Evolutionary conservation across 1,140 invertebrate genomes (phyloP).

Genomic region (Apis laboriosa): DNA sequence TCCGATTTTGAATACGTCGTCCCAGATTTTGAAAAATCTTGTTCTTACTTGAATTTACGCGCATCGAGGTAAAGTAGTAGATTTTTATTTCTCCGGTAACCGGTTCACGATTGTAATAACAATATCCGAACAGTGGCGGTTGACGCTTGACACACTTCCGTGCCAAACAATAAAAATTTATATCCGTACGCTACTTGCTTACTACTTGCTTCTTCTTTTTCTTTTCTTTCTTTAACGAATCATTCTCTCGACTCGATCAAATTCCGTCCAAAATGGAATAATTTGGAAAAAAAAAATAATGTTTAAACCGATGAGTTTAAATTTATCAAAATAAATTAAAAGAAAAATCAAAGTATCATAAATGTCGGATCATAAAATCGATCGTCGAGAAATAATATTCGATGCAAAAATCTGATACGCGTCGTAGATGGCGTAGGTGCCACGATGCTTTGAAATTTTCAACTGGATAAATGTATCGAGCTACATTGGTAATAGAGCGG

Average conservation of each 20-base stretch:
- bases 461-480: not conserved
- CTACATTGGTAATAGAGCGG: not conserved
- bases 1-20: too few relatives aligned
- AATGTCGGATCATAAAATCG: not conserved
- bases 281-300: too few relatives aligned
- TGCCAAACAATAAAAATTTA: not conserved
- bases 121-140: not conserved
- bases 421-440: not conserved
- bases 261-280: not conserved
- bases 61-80: not conserved
- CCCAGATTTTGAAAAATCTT: not conserved
- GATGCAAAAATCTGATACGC: not conserved
- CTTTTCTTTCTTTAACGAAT: not conserved
- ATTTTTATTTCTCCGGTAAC: constrained; percentile 8
- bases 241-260: not conserved
- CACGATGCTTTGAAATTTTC: not conserved
- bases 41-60: not conserved
- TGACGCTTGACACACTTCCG: not conserved
- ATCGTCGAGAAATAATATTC: not conserved
- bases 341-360: not conserved
- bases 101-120: not conserved
- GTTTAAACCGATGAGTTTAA: too few relatives aligned
- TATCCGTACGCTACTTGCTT: not conserved
- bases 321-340: not conserved
- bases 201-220: not conserved